Evolutionary conservation across 2,797 vertebrate genomes (phyloP).

Genomic region (Artibeus lituratus): DNA sequence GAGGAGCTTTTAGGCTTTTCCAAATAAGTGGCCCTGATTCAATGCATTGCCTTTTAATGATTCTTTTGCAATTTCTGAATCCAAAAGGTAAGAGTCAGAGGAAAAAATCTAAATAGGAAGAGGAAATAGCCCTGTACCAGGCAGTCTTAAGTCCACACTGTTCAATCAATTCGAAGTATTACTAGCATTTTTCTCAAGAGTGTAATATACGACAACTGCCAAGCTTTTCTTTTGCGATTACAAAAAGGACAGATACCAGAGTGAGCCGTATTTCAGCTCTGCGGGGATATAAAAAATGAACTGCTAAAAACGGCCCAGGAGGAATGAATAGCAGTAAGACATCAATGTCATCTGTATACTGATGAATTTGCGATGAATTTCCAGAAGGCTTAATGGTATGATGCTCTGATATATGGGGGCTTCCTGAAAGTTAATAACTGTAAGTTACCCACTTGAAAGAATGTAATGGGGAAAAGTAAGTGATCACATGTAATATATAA

Average conservation of each 20-base stretch:
- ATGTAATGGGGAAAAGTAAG: conserved; percentile 70
- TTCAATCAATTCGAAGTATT: conserved; percentile 82
- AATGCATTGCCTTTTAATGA: not conserved
- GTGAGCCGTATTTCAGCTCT: conserved; percentile 81
- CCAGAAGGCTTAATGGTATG: conserved; percentile 77
- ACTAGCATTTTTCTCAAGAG: conserved; percentile 82
- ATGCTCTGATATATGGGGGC: conserved; percentile 76
- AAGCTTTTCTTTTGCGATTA: conserved; percentile 83
- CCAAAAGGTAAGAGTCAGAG: conserved; percentile 3
- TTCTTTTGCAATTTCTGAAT: not conserved
- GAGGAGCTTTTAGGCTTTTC: not conserved
- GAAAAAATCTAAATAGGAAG: conserved; percentile 51
- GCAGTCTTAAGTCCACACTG: conserved; percentile 76
- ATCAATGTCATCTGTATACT: conserved; percentile 83
- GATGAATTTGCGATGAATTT: conserved; percentile 84
- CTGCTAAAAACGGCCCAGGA: conserved; percentile 78
- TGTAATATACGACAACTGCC: conserved; percentile 82
- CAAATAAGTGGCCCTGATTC: not conserved
- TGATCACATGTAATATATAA: conserved; percentile 64
- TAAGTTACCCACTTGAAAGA: conserved; percentile 68
- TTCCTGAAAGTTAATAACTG: conserved; percentile 78
- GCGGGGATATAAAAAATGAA: conserved; percentile 82
- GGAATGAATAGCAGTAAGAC: conserved; percentile 83
- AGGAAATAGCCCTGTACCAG: conserved; percentile 73
- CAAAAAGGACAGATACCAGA: conserved; percentile 81